Evolutionary conservation across 2,888 invertebrate species (phyloP).

Genomic region (Callinectes sapidus): DNA sequence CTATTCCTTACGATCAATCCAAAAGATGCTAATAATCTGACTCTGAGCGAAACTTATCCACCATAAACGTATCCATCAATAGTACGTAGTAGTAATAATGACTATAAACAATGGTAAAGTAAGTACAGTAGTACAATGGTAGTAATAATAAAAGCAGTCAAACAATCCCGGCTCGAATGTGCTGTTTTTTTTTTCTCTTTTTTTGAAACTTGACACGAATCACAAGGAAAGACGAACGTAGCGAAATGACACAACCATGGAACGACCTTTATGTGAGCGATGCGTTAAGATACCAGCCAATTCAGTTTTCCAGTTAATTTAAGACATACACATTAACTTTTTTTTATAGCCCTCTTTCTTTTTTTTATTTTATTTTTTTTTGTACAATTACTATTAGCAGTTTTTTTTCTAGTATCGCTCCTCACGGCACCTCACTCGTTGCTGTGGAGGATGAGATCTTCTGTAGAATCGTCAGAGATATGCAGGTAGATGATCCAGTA

Average conservation of each 20-base stretch:
- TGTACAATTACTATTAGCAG: constrained; percentile 50
- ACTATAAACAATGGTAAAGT: constrained; percentile 5
- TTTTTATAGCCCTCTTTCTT: neutral
- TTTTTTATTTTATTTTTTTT: constrained; percentile 43
- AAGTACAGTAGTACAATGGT: neutral
- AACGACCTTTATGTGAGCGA: constrained; percentile 11
- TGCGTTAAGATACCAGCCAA: constrained; percentile 30
- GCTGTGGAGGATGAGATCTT: constrained; percentile 85
- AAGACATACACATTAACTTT: neutral
- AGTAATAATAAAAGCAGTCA: constrained; percentile 11
- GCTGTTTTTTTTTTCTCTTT: neutral
- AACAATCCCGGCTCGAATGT: neutral
- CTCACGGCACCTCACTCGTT: constrained; percentile 38
- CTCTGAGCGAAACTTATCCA: neutral
- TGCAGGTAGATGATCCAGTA: constrained; percentile 98
- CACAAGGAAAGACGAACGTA: constrained; percentile 9
- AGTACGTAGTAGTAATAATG: neutral
- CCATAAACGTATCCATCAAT: too few species aligned
- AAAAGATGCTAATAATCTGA: constrained; percentile 24
- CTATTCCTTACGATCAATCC: constrained; percentile 37
- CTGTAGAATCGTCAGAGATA: constrained; percentile 96
- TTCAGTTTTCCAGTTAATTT: constrained; percentile 15
- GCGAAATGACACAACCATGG: constrained; percentile 25
- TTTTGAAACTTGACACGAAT: neutral
- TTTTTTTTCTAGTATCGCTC: constrained; percentile 39